Percentiles rank a stretch among this genome's conserved stretches.
phyloP scores from a whole-genome alignment of 2,888 invertebrate species.

The Plagodis pulveraria region DNA sequence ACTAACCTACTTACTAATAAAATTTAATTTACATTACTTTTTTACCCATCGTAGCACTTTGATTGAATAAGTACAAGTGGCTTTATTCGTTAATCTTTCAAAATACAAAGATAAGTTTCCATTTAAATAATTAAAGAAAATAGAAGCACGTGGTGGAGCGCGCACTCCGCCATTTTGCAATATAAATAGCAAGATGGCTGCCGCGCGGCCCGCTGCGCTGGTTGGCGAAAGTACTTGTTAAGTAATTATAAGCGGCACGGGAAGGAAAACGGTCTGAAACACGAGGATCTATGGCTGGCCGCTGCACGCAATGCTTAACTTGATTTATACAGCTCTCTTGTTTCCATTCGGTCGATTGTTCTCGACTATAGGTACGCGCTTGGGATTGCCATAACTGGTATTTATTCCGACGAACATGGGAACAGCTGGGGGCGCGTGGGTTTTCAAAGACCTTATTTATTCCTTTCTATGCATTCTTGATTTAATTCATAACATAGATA shows the following conservation, averaged over 20 bases:
- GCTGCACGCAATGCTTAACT: conserved; percentile 79
- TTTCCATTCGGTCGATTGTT: conserved; percentile 78
- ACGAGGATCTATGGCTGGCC: conserved; percentile 77
- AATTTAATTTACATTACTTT: too few relatives aligned
- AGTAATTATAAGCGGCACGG: conserved; percentile 73
- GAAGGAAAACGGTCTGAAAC: conserved; percentile 72
- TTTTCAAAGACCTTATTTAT: conserved; percentile 69
- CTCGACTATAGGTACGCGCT: conserved; percentile 68
- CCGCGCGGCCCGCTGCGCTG: conserved; percentile 53
- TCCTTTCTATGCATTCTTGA: conserved; percentile 51
- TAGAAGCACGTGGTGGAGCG: conserved; percentile 69
- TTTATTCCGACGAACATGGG: conserved; percentile 77
- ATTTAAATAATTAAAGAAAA: conserved; percentile 67
- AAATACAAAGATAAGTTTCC: conserved; percentile 35
- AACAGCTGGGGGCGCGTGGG: conserved; percentile 57
- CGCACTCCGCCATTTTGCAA: conserved; percentile 79
- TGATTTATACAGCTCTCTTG: conserved; percentile 82
- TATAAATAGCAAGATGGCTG: conserved; percentile 83
- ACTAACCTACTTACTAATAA: too few relatives aligned
- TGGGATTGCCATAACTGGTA: conserved; percentile 47
- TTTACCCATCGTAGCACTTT: too few relatives aligned
- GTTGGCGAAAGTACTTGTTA: conserved; percentile 81
- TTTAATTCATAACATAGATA: conserved; percentile 52
- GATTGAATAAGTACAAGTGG: neutral
- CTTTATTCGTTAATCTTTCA: neutral